phyloP scores from a whole-genome alignment of 2,797 vertebrate species.

The Acropternis orthonyx region DNA sequence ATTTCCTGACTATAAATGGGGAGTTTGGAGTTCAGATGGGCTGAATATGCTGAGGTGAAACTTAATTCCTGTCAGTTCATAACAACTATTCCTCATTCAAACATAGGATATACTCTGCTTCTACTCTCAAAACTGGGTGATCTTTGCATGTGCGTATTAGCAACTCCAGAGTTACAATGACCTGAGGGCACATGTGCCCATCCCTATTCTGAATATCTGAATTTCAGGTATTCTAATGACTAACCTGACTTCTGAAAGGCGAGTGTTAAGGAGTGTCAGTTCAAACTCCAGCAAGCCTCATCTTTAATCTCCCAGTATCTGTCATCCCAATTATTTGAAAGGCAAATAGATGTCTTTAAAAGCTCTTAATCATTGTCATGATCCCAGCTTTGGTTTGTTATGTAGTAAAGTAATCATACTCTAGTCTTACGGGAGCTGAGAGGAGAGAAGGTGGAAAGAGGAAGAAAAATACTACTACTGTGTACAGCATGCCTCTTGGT shows the following conservation, averaged over 20 bases:
- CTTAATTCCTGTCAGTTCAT: slow-evolving; percentile 4
- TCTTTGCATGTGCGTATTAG: neutral
- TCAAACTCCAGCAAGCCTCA: neutral
- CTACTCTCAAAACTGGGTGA: neutral
- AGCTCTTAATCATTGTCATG: neutral
- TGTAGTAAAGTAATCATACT: neutral
- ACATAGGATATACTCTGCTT: neutral
- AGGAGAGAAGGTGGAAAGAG: neutral
- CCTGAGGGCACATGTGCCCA: neutral
- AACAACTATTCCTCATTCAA: neutral
- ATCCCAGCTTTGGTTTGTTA: neutral
- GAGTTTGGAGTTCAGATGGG: neutral
- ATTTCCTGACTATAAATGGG: neutral
- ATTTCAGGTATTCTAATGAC: neutral
- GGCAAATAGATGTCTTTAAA: neutral
- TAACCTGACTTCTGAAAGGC: neutral
- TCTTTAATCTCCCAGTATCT: neutral
- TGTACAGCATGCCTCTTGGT: neutral
- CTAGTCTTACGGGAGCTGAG: neutral
- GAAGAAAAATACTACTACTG: neutral
- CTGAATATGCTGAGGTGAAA: neutral
- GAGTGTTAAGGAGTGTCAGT: neutral
- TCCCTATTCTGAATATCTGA: neutral
- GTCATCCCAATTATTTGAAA: neutral
- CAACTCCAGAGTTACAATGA: neutral